Percentiles rank a stretch among this genome's conserved stretches.
Evolutionary conservation across 1,140 invertebrate genomes (phyloP).

Genomic region (Heterodera carotae): DNA sequence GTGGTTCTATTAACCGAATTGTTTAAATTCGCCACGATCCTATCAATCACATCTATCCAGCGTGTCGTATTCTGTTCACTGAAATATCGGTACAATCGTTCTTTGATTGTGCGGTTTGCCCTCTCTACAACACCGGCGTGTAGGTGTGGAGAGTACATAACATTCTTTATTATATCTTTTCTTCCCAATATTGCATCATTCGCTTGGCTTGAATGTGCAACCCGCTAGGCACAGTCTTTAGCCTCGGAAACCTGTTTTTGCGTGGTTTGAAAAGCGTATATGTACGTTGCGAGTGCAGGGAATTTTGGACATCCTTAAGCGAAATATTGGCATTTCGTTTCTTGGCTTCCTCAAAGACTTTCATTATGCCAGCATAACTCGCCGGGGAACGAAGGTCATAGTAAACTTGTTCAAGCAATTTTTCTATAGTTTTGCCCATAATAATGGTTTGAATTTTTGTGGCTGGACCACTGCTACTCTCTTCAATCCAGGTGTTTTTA

Average conservation of each 20-base stretch:
- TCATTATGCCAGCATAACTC: constrained; percentile 21
- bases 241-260: constrained; percentile 17
- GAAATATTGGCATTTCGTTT: constrained; percentile 28
- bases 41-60: neutral
- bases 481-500: constrained; percentile 9
- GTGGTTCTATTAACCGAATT: neutral
- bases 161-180: too few species aligned
- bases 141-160: too few species aligned
- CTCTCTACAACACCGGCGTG: too few species aligned
- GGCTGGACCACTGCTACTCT: neutral
- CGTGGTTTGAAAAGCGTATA: constrained; percentile 30
- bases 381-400: constrained; percentile 31
- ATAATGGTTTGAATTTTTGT: constrained; percentile 35
- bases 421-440: too few species aligned
- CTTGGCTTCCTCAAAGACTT: constrained; percentile 25
- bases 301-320: constrained; percentile 18
- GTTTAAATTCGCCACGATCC: neutral
- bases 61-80: neutral
- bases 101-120: too few species aligned
- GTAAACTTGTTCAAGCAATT: too few species aligned
- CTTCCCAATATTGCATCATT: too few species aligned
- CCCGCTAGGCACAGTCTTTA: constrained; percentile 17
- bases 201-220: too few species aligned
- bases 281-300: constrained; percentile 19
- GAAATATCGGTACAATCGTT: too few species aligned